Conservation (phyloP, 1,140 invertebrate species). For the Drosophila punjabiensis region DNA sequence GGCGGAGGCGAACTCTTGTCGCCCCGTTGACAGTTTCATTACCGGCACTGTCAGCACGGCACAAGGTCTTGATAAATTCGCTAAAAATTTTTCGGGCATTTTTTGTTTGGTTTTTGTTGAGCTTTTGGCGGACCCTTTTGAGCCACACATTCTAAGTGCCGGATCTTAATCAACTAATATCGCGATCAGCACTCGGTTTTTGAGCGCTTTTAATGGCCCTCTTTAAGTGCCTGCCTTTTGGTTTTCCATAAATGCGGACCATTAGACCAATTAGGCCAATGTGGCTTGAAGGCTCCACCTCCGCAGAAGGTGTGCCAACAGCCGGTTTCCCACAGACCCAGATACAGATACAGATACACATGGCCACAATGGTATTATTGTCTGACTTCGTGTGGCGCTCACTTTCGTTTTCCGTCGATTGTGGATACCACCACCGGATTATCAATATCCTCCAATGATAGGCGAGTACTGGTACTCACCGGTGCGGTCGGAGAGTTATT, state of each 20-base stretch:
- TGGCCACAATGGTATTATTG: constrained; percentile 38
- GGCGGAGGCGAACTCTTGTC: constrained; percentile 21
- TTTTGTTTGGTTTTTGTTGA: not conserved
- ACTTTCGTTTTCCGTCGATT: constrained; percentile 70
- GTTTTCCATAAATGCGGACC: constrained; percentile 57
- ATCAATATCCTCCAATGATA: constrained; percentile 59
- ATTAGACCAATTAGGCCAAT: constrained; percentile 75
- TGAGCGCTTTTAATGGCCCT: constrained; percentile 58
- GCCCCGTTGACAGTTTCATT: constrained; percentile 69
- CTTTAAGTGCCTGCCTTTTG: constrained; percentile 51
- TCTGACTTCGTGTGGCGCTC: constrained; percentile 38
- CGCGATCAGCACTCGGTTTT: constrained; percentile 41
- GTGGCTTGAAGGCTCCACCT: constrained; percentile 73
- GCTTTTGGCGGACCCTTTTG: constrained; percentile 7
- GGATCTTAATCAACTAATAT: constrained; percentile 69
- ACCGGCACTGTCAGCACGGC: constrained; percentile 30
- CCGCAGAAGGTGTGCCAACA: constrained; percentile 68
- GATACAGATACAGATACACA: not conserved
- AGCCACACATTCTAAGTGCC: constrained; percentile 43
- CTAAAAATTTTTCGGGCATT: constrained; percentile 29
- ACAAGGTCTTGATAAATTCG: constrained; percentile 61
- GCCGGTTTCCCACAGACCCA: constrained; percentile 54
- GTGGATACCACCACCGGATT: constrained; percentile 36
- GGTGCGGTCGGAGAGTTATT: constrained; percentile 42
- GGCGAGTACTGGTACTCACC: constrained; percentile 10